Evolutionary conservation across 2,797 vertebrate genomes (phyloP).

Genomic region (Poeciliopsis gracilis): DNA sequence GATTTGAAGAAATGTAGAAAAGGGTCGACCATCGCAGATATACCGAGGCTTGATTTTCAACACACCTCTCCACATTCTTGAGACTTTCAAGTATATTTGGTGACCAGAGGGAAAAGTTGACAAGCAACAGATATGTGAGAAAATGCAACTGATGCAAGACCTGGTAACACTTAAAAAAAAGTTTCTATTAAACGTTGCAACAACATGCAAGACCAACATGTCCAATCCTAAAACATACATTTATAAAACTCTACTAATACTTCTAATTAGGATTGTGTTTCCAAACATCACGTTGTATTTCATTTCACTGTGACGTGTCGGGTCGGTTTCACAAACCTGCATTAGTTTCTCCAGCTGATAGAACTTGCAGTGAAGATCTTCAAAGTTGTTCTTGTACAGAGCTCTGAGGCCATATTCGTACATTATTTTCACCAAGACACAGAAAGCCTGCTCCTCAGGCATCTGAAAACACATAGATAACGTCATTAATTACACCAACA

Average conservation of each 20-base stretch:
- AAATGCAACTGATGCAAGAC: background rate
- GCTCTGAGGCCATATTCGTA: constrained; percentile 90
- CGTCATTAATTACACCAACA: background rate
- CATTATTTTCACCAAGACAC: constrained; percentile 98
- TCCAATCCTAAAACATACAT: background rate
- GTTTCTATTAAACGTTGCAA: background rate
- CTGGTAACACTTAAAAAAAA: background rate
- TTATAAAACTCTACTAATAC: background rate
- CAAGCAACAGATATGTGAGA: background rate
- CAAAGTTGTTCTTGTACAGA: constrained; percentile 98
- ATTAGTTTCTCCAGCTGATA: constrained; percentile 95
- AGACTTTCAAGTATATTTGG: background rate
- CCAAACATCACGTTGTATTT: background rate
- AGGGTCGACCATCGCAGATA: background rate
- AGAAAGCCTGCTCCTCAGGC: constrained; percentile 99
- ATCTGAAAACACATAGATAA: constrained; percentile 81
- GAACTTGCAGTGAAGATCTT: constrained; percentile 98
- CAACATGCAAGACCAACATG: background rate
- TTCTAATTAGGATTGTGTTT: background rate
- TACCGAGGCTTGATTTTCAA: background rate
- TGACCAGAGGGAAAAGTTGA: background rate
- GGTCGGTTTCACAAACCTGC: constrained; percentile 82
- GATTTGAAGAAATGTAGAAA: background rate
- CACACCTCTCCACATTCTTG: background rate
- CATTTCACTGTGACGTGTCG: background rate